Evolutionary conservation across 2,888 invertebrate genomes (phyloP), one percentile per base, ranked within the genome.

Genomic region (Acronicta aceris): DNA sequence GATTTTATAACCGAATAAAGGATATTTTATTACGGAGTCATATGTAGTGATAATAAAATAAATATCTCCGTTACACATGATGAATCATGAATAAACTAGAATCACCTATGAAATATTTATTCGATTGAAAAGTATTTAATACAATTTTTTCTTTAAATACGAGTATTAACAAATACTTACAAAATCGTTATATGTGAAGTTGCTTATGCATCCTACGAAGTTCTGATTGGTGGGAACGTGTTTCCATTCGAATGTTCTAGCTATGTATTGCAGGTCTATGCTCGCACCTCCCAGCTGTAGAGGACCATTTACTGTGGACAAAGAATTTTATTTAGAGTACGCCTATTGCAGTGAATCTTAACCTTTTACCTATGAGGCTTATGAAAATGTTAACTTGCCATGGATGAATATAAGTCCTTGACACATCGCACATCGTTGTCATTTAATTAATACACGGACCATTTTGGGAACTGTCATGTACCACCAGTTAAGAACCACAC

Each of bases 161-260:
- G 12, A 4, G 12, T 12, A 36, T 36, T 36, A 30, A 42, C 41
- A 65, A 13, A 40, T 80, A 90, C 94, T 93, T 85, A 96, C 96
- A 87, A 94, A 95, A 73, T 96, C 96, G 82, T 98, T 98, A 85
- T 98, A 97, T 0, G 98, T 97, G 71, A 99, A 96, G 89, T 99
- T 99, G 74, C 97, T 96, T 72, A 99, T 96, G 87, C 99, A 99
- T 5, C 99, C 99, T 47, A 96, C 95, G 87, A 98, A 98, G 61
- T 97, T 96, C 66, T 95, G 94, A 49, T 95, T 95, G 13, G 96
- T 96, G 1, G 98, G 98, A 7, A 95, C 92, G 78, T 96, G 93
- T 25, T 95, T 91, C 98, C 98, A 98, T 56, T 96, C 95, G 59
- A 96, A 95, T 33, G 95, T 92, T 0, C 93, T 86, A 0, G 96